Evolutionary conservation across 2,888 invertebrate species (phyloP), one percentile per base, ranked within the genome.

Genomic region (Drosophila villosipedis): DNA sequence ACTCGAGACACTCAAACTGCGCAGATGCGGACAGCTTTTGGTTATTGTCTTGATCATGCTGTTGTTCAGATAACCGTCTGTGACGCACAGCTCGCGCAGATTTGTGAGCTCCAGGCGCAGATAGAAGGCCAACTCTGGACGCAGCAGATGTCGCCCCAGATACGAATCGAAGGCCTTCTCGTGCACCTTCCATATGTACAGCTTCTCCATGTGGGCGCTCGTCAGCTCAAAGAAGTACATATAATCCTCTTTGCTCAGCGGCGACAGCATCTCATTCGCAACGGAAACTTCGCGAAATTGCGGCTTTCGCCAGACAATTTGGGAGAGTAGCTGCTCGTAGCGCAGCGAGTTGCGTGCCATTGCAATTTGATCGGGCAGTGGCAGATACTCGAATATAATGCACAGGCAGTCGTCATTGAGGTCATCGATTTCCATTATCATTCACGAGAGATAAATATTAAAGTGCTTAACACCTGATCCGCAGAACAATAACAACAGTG

Each of bases 101-200:
- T 82, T 85, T 7, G 50, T 55, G 25, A 80, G 76, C 19, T 87
- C 76, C 4, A 88, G 53, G 37, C 80, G 76, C 28, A 85, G 59
- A 49, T 85, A 85, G 60, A 87, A 85, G 6, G 65, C 31, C 30
- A 85, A 64, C 10, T 87, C 85, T 3, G 90, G 85, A 0, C 85
- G 72, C 65, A 73, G 6, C 28, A 85, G 60, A 64, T 85, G 88
- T 3, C 85, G 61, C 0, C 85, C 85, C 54, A 85, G 57, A 57
- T 85, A 85, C 7, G 85, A 64, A 9, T 82, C 83, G 22, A 85
- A 85, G 0, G 85, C 90, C 50, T 75, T 84, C 9, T 80, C 68
- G 37, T 89, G 85, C 22, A 85, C 83, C 37, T 89, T 83, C 85
- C 88, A 90, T n/a, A 85, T 83, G 43, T 80, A 84, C 0, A 85